phyloP scores from a whole-genome alignment of 2,797 vertebrate genomes.

The Fratercula arctica region DNA sequence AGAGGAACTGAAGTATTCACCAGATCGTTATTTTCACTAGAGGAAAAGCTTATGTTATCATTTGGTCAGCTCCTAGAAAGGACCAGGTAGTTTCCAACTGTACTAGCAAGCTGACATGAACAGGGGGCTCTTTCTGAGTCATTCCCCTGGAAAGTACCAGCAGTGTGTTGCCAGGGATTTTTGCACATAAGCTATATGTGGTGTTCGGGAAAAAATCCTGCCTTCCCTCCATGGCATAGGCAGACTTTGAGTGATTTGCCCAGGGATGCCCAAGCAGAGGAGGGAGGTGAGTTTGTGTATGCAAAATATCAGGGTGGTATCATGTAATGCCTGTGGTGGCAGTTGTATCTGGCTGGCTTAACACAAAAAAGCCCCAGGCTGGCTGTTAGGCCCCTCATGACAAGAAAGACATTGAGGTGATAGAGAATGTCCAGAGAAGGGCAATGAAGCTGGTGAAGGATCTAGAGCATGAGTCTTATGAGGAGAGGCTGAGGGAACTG shows the following conservation, averaged over 20 bases:
- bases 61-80: not conserved
- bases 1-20: not conserved
- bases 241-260: not conserved
- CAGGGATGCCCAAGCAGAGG: not conserved
- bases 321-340: not conserved
- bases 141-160: slow-evolving; percentile 23
- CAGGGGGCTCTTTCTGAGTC: not conserved
- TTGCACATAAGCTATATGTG: accelerated
- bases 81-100: slow-evolving; percentile 11
- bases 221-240: not conserved
- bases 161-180: not conserved
- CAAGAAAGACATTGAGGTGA: not conserved
- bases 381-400: not conserved
- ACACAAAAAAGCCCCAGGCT: not conserved
- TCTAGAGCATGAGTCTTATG: not conserved
- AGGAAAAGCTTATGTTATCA: not conserved
- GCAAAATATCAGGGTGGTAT: not conserved
- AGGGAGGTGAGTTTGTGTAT: not conserved
- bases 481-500: not conserved
- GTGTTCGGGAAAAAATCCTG: not conserved
- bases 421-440: not conserved
- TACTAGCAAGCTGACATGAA: not conserved
- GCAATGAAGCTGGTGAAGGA: not conserved
- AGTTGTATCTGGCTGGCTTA: not conserved
- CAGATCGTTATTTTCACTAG: not conserved